A percentile compares a stretch with the other conserved stretches of the same genome.
Evolutionary conservation across 92 coral and sea anemone genomes (phyloP).

Genomic region (Palythoa grandiflora): DNA sequence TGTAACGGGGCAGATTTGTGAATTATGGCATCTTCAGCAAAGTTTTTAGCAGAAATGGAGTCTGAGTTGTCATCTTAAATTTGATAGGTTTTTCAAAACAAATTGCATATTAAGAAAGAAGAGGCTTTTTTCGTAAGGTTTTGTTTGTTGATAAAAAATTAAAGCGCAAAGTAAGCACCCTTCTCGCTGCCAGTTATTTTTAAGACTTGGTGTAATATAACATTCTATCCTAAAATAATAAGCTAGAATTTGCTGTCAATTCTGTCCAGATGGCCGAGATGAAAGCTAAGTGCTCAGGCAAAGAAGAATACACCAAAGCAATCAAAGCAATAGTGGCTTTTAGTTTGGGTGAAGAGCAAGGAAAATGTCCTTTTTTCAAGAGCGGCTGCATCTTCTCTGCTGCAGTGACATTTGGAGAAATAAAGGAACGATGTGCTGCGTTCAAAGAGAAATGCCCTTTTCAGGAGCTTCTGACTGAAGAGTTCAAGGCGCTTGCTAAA

Average conservation of each 20-base stretch:
- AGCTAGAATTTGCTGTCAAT: background rate
- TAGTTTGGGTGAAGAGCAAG: background rate
- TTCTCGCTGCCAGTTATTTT: no score
- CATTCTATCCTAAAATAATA: no score
- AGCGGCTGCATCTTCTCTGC: constrained; percentile 8
- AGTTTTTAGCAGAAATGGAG: no score
- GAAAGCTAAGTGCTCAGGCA: constrained; percentile 20
- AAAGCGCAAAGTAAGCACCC: no score
- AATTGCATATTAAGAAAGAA: no score
- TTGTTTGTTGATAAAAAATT: no score
- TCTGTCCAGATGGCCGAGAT: constrained; percentile 4
- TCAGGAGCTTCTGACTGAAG: constrained; percentile 1
- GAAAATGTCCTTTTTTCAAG: constrained; percentile 14
- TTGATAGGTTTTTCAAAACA: no score
- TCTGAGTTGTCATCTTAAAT: no score
- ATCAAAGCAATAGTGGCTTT: background rate
- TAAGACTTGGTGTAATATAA: no score
- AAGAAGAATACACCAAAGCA: constrained; percentile 6
- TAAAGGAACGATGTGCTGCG: background rate
- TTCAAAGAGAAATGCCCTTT: constrained; percentile 20
- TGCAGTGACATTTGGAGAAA: constrained; percentile 16
- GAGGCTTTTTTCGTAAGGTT: no score
- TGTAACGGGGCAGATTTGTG: no score
- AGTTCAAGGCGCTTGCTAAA: constrained; percentile 31
- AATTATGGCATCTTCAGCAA: no score